phyloP scores from a whole-genome alignment of 2,888 invertebrate genomes.

The Tribolium freemani region DNA sequence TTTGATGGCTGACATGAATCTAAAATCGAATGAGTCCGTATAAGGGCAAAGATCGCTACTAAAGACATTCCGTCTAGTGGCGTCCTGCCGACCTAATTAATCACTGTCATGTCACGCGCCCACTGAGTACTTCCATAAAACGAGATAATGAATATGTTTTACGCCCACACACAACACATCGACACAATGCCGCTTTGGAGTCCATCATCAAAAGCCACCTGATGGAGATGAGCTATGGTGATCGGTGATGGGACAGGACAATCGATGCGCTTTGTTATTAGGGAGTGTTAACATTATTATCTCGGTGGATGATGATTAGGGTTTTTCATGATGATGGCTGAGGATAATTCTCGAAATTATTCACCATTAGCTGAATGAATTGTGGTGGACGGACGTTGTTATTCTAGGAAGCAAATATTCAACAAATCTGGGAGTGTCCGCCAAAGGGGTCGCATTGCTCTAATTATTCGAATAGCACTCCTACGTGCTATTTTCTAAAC shows the following conservation, averaged over 20 bases:
- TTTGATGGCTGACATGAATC: not conserved
- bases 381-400: conserved; percentile 12
- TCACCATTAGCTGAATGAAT: conserved; percentile 37
- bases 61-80: conserved; percentile 17
- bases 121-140: conserved; percentile 53
- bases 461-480: conserved; percentile 27
- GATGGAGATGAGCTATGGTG: conserved; percentile 31
- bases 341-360: conserved; percentile 40
- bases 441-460: conserved; percentile 21
- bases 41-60: conserved; percentile 29
- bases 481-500: conserved; percentile 6
- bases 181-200: conserved; percentile 39
- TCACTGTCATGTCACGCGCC: conserved; percentile 54
- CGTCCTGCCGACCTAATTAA: conserved; percentile 48
- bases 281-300: conserved; percentile 40
- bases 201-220: conserved; percentile 35
- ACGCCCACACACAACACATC: conserved; percentile 48
- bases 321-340: conserved; percentile 20
- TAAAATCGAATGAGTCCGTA: conserved; percentile 11
- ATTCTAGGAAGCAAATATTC: conserved; percentile 33
- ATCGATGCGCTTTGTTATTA: conserved; percentile 38
- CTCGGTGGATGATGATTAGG: conserved; percentile 34
- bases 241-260: conserved; percentile 26
- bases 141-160: conserved; percentile 56
- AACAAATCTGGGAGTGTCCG: conserved; percentile 25